Conservation (phyloP, 2,888 invertebrate genomes). For the Branchinecta sandiegonensis region DNA sequence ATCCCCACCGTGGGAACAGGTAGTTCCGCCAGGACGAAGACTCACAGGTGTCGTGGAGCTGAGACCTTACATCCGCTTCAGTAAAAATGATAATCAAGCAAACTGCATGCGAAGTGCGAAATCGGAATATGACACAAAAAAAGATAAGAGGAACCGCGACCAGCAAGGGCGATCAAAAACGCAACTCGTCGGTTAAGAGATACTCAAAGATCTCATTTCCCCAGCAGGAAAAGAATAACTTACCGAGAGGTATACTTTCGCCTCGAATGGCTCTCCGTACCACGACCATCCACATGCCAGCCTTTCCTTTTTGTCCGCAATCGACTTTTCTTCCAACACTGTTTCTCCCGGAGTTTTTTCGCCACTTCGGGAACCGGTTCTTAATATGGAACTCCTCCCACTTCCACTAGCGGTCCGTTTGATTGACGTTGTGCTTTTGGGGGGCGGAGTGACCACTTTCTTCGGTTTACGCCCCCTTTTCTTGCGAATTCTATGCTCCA, state of each 20-base stretch:
- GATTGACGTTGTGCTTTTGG: background rate
- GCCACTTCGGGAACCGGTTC: background rate
- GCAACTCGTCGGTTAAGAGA: background rate
- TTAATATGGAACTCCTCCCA: background rate
- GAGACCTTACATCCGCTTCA: too few relatives aligned
- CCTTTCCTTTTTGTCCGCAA: background rate
- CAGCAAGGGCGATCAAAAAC: background rate
- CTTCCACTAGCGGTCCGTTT: background rate
- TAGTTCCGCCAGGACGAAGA: too few relatives aligned
- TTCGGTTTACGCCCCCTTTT: background rate
- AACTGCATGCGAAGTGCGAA: too few relatives aligned
- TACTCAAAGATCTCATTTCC: constrained; percentile 15
- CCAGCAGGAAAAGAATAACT: constrained; percentile 34
- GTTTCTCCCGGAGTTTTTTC: background rate
- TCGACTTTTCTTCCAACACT: background rate
- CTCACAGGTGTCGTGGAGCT: too few relatives aligned
- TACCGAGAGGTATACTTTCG: constrained; percentile 75
- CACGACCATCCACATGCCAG: constrained; percentile 58
- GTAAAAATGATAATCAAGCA: too few relatives aligned
- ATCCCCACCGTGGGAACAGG: too few relatives aligned
- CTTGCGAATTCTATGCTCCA: background rate
- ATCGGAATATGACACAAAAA: background rate
- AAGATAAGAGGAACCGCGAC: too few relatives aligned
- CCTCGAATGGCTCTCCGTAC: constrained; percentile 67
- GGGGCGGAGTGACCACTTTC: background rate